phyloP scores from a whole-genome alignment of 2,797 vertebrate species.

The Parambassis ranga region DNA sequence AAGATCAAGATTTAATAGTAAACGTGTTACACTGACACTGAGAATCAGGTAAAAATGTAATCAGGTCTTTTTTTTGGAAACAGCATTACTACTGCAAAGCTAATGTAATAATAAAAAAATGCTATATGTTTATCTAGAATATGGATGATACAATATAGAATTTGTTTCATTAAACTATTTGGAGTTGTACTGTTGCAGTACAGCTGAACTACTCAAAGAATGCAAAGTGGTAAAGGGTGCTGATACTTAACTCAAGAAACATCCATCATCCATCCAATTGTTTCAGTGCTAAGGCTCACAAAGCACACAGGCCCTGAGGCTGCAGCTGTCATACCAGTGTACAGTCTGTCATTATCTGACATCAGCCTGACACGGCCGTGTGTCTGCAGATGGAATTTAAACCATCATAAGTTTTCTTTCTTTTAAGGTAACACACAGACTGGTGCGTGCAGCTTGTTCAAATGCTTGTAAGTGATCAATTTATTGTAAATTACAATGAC shows the following conservation, averaged over 20 bases:
- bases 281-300: constrained; percentile 14
- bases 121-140: too few species aligned
- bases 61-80: too few species aligned
- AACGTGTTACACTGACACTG: too few species aligned
- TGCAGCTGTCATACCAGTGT: constrained; percentile 27
- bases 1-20: too few species aligned
- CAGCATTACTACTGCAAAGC: too few species aligned
- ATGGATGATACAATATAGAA: too few species aligned
- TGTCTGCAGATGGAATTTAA: constrained; percentile 40
- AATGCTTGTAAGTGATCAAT: too few species aligned
- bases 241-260: constrained; percentile 7
- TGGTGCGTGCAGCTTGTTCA: neutral
- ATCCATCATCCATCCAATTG: constrained; percentile 26
- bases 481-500: too few species aligned
- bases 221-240: constrained; percentile 30
- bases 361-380: constrained; percentile 35
- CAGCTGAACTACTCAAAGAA: constrained; percentile 36
- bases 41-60: too few species aligned
- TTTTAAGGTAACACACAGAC: neutral
- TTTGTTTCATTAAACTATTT: too few species aligned
- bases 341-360: constrained; percentile 48
- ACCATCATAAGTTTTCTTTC: neutral
- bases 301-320: constrained; percentile 30
- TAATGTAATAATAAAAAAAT: too few species aligned
- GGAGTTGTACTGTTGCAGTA: constrained; percentile 1